A percentile compares a stretch with the other conserved stretches of the same genome.
phyloP scores from a whole-genome alignment of 2,888 invertebrate species.

The Ennomos quercinarius region DNA sequence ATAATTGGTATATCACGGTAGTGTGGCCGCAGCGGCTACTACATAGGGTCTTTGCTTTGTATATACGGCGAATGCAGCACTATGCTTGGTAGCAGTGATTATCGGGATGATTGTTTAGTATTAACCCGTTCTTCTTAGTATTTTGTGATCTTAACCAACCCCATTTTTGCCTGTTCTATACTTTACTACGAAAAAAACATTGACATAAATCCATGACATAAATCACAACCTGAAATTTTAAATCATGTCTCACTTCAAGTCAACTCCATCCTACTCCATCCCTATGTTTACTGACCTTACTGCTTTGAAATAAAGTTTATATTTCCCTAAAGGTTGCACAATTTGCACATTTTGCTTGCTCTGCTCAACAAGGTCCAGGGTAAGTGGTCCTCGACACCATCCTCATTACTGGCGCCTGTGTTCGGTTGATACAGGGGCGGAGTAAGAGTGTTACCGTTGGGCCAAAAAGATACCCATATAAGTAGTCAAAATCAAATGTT shows the following conservation, averaged over 20 bases:
- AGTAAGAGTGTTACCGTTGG: conserved; percentile 5
- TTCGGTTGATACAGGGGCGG: conserved; percentile 16
- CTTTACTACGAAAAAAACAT: neutral
- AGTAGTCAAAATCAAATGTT: no score
- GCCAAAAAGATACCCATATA: neutral
- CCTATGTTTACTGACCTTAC: conserved; percentile 12
- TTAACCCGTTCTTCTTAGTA: no score
- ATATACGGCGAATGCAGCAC: no score
- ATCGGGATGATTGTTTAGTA: no score
- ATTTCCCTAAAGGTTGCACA: conserved; percentile 29
- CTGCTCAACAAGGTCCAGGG: conserved; percentile 31
- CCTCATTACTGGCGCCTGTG: conserved; percentile 42
- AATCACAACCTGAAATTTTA: conserved; percentile 16
- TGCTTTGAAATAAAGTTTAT: conserved; percentile 4
- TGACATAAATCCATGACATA: neutral
- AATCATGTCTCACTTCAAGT: conserved; percentile 14
- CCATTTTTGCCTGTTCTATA: no score
- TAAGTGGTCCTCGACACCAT: conserved; percentile 40
- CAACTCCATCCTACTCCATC: conserved; percentile 1
- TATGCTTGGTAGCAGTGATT: no score
- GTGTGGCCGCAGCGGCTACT: no score
- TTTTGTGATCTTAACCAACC: no score
- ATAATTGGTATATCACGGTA: no score
- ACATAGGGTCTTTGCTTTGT: no score
- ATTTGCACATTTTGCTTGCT: conserved; percentile 40